Base-by-base conservation (phyloP, 2,888 invertebrate species). In the Malthinus flaveolus region DNA sequence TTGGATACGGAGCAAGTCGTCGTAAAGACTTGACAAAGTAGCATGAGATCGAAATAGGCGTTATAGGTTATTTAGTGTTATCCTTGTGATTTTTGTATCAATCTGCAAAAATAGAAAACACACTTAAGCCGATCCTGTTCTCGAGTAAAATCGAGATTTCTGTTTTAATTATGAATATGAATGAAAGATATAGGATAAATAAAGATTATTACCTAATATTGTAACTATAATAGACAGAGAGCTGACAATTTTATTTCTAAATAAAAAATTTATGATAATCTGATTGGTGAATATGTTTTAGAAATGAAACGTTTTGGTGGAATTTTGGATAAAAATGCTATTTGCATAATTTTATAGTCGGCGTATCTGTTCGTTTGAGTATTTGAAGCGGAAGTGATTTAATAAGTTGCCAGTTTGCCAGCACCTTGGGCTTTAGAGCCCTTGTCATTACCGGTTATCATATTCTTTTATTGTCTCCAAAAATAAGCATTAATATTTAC, bases 261-360 rank as follows among this genome's bases (percentile, higher is more conserved):
- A 73, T 73, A 71, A 71, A 70, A 72, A 71, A 68, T 64, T 69
- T 70, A 71, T 69, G 73, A 69, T 73, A 73, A 73, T 71, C 68
- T 67, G 66, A 72, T 71, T 72, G 68, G 65, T 65, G 66, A 69
- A 71, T 72, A 71, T 71, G 71, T 73, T 74, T 71, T 73, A 71
- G 70, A 74, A 74, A 73, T 73, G 74, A 73, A 73, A 73, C 72
- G 67, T 69, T 74, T 73, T 69, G 67, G 71, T 72, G 60, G 66
- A 65, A 67, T 71, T 72, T 70, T 70, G 72, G 71, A 72, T 73
- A 74, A 73, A 73, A 71, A 68, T 66, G 56, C 70, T 66, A 73
- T 74, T 72, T 74, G 68, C 74, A 74, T 74, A 74, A 74, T 73
- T 73, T 74, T 74, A 73, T 73, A 70, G 71, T 69, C 59, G 42